These are phyloP conservation scores for Dromius quadrimaculatus DNA, from an alignment of 2,888 invertebrate species.

Conservation along the genomic window DNA sequence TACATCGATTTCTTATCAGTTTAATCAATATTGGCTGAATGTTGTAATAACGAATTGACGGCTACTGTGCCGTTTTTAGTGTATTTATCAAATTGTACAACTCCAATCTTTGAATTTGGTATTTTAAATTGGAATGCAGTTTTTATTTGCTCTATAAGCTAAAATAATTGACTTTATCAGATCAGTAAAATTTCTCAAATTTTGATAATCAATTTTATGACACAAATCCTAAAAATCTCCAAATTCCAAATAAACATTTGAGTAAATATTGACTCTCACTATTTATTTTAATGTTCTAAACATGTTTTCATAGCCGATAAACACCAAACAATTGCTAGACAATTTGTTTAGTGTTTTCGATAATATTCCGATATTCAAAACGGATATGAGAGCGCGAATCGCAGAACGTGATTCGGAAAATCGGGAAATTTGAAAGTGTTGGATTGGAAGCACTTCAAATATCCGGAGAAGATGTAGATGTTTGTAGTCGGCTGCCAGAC, in stretches of 20 bases:
- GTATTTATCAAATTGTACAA: background rate
- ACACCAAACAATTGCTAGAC: background rate
- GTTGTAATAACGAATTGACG: slow-evolving; percentile 27
- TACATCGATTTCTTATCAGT: slow-evolving; percentile 31
- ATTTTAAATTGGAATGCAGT: no score
- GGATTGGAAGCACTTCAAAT: slow-evolving; percentile 32
- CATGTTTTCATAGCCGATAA: slow-evolving; percentile 7
- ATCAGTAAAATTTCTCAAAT: background rate
- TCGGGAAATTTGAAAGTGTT: slow-evolving; percentile 3
- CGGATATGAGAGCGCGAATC: background rate
- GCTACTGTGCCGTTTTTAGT: slow-evolving; percentile 1
- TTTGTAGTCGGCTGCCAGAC: slow-evolving; percentile 8
- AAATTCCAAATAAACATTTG: background rate
- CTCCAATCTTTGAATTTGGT: no score
- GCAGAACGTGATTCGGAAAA: background rate
- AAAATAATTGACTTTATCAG: no score
- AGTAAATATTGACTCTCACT: background rate
- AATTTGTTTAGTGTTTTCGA: background rate
- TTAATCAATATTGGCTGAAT: slow-evolving; percentile 27
- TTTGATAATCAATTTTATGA: slow-evolving; percentile 22
- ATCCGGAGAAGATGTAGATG: slow-evolving; percentile 18
- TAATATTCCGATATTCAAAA: background rate
- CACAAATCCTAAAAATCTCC: slow-evolving; percentile 7
- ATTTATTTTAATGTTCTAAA: slow-evolving; percentile 9
- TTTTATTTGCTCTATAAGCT: no score